Conservation (phyloP, 2,888 invertebrate genomes). For the Podotricha telesiphe region DNA sequence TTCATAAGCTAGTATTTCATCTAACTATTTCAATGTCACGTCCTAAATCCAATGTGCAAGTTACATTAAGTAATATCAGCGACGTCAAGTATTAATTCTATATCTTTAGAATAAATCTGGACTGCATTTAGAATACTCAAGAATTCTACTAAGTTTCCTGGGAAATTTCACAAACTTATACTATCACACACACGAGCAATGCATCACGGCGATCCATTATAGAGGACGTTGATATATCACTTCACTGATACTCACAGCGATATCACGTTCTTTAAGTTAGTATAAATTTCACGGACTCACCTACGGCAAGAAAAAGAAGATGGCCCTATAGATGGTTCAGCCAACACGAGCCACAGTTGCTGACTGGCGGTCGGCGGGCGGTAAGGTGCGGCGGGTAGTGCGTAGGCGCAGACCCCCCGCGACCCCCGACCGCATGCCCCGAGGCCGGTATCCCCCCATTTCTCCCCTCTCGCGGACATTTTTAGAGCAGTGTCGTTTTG, state of each 20-base stretch:
- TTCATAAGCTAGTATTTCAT: neutral
- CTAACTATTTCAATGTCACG: conserved; percentile 24
- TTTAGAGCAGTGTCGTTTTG: conserved; percentile 82
- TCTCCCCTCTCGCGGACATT: conserved; percentile 67
- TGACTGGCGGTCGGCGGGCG: conserved; percentile 80
- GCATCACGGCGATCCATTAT: conserved; percentile 56
- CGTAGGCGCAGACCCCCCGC: conserved; percentile 66
- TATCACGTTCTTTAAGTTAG: conserved; percentile 45
- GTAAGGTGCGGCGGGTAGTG: conserved; percentile 76
- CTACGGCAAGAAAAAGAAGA: conserved; percentile 79
- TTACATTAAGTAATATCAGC: conserved; percentile 25
- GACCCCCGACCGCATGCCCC: conserved; percentile 46
- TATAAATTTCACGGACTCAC: conserved; percentile 70
- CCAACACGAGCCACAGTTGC: conserved; percentile 83
- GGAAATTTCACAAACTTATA: conserved; percentile 36
- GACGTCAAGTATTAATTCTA: conserved; percentile 37
- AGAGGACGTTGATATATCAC: conserved; percentile 63
- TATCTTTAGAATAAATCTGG: conserved; percentile 22
- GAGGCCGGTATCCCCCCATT: conserved; percentile 50
- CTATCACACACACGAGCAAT: conserved; percentile 50
- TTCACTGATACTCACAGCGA: conserved; percentile 68
- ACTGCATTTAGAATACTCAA: conserved; percentile 22
- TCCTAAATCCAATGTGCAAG: conserved; percentile 20
- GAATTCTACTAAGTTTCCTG: conserved; percentile 18
- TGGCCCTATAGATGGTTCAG: conserved; percentile 86